phyloP scores from a whole-genome alignment of 2,113 vertebrate genomes.

The Anoplopoma fimbria region DNA sequence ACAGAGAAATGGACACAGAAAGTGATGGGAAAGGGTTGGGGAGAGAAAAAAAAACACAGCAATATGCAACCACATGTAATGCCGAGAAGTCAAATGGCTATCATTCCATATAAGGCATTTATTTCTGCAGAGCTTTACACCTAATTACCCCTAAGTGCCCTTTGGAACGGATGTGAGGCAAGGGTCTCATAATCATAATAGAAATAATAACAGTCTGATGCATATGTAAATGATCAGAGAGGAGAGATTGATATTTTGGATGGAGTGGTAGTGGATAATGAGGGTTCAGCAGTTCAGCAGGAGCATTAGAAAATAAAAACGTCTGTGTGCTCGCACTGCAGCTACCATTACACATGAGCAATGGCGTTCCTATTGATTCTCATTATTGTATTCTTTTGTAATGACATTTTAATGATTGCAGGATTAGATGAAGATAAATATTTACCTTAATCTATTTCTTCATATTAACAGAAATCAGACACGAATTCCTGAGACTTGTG shows the following conservation, averaged over 20 bases:
- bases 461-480: slow-evolving; percentile 35
- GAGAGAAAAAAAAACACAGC: not conserved
- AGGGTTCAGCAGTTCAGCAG: slow-evolving; percentile 82
- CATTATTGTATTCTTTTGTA: slow-evolving; percentile 50
- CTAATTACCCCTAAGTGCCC: slow-evolving; percentile 78
- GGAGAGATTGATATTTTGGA: slow-evolving; percentile 67
- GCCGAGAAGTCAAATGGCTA: slow-evolving; percentile 44
- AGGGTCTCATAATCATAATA: slow-evolving; percentile 71
- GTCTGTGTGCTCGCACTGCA: slow-evolving; percentile 35
- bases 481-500: slow-evolving; percentile 16
- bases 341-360: slow-evolving; percentile 47
- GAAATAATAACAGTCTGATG: slow-evolving; percentile 77
- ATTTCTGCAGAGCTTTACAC: slow-evolving; percentile 60
- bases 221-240: slow-evolving; percentile 78
- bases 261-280: slow-evolving; percentile 65
- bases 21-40: not conserved
- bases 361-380: slow-evolving; percentile 60
- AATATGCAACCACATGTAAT: slow-evolving; percentile 41
- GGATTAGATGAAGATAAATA: slow-evolving; percentile 71
- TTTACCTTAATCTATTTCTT: slow-evolving; percentile 50
- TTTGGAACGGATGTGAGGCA: slow-evolving; percentile 55
- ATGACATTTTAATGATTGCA: slow-evolving; percentile 66
- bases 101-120: slow-evolving; percentile 44
- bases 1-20: slow-evolving; percentile 20
- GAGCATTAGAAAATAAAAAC: slow-evolving; percentile 66